Evolutionary conservation across 2,797 vertebrate species (phyloP).

Genomic region (Microctenopoma lineatum): DNA sequence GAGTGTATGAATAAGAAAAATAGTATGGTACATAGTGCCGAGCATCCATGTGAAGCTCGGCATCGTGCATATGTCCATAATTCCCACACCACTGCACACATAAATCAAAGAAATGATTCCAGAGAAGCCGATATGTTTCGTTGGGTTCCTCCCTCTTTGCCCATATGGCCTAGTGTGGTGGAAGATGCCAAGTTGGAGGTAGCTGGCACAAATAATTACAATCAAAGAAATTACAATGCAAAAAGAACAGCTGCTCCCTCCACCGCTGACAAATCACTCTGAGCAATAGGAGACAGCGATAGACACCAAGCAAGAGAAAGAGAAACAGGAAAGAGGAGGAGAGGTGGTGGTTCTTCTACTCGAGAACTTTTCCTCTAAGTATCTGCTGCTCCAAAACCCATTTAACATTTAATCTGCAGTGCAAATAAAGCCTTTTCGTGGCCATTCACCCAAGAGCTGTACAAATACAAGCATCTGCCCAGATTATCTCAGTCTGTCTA

Average conservation of each 20-base stretch:
- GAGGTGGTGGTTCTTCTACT: conserved; percentile 45
- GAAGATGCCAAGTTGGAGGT: conserved; percentile 73
- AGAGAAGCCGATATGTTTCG: conserved; percentile 58
- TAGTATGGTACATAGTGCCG: conserved; percentile 57
- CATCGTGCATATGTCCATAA: conserved; percentile 69
- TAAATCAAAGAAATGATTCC: conserved; percentile 72
- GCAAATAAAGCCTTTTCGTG: conserved; percentile 65
- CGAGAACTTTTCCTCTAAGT: conserved; percentile 62
- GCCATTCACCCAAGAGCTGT: conserved; percentile 65
- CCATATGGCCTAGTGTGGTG: conserved; percentile 74
- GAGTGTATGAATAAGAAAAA: conserved; percentile 52
- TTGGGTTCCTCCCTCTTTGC: conserved; percentile 48
- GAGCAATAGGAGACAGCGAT: conserved; percentile 48
- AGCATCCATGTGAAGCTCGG: conserved; percentile 53
- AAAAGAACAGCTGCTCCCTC: conserved; percentile 79
- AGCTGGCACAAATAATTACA: conserved; percentile 77
- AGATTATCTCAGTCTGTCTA: conserved; percentile 68
- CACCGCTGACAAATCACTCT: conserved; percentile 76
- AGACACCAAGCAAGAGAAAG: conserved; percentile 28
- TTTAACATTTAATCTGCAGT: conserved; percentile 72
- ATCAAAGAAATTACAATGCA: conserved; percentile 80
- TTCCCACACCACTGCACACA: conserved; percentile 64
- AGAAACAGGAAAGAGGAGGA: conserved; percentile 60
- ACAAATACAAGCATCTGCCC: conserved; percentile 74
- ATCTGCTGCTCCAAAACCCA: conserved; percentile 59